Evolutionary conservation across 2,797 vertebrate species (phyloP).

Genomic region (Phaenicophaeus curvirostris): DNA sequence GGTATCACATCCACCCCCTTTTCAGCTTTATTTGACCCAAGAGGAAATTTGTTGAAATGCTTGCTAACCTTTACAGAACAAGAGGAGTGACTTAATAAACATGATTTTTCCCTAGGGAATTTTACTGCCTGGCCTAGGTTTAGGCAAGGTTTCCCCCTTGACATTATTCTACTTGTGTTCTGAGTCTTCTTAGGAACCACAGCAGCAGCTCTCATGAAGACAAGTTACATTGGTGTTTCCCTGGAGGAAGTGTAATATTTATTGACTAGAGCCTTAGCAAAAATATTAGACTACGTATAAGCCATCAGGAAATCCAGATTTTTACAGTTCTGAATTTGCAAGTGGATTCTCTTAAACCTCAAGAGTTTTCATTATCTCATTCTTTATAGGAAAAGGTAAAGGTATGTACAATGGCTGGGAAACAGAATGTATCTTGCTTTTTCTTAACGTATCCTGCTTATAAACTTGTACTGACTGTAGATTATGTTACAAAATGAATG

Average conservation of each 20-base stretch:
- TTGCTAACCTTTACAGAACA: slow-evolving; percentile 60
- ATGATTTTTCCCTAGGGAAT: slow-evolving; percentile 16
- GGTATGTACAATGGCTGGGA: slow-evolving; percentile 1
- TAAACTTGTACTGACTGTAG: slow-evolving; percentile 8
- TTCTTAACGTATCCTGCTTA: slow-evolving; percentile 1
- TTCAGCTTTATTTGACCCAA: slow-evolving; percentile 34
- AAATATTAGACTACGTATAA: slow-evolving; percentile 1
- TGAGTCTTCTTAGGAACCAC: slow-evolving; percentile 39
- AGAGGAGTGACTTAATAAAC: slow-evolving; percentile 12
- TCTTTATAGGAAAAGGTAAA: slow-evolving; percentile 40
- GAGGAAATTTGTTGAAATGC: slow-evolving; percentile 16
- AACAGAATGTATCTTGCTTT: slow-evolving; percentile 1
- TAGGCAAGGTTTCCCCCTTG: slow-evolving; percentile 45
- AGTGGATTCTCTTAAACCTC: slow-evolving; percentile 27
- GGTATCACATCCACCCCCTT: background rate
- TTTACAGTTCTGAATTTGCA: slow-evolving; percentile 45
- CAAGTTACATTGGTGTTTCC: background rate
- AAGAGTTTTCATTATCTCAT: background rate
- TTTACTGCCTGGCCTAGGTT: slow-evolving; percentile 33
- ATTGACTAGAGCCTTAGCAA: slow-evolving; percentile 21
- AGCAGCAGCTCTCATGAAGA: slow-evolving; percentile 25
- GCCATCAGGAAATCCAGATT: slow-evolving; percentile 46
- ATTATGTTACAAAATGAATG: slow-evolving; percentile 11
- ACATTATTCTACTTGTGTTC: slow-evolving; percentile 51
- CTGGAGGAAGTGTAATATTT: slow-evolving; percentile 44